phyloP scores from a whole-genome alignment of 2,113 vertebrate genomes.

The Microcebus lehilahytsara region DNA sequence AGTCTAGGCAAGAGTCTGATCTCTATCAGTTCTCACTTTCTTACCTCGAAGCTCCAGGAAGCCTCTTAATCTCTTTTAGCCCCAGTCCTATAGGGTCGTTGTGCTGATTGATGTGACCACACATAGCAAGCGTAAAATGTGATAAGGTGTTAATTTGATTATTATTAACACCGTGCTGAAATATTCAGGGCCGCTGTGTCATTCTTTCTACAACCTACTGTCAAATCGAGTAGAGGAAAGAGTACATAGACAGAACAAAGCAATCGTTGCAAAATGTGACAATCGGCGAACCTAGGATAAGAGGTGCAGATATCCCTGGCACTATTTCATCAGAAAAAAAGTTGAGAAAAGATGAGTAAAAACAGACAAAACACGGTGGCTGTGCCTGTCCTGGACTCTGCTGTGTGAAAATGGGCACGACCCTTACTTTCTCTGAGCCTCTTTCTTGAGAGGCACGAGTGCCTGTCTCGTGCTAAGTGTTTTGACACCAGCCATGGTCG shows the following conservation, averaged over 20 bases:
- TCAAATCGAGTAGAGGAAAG: background rate
- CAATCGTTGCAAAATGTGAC: background rate
- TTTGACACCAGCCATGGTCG: background rate
- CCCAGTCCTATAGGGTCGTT: background rate
- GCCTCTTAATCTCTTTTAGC: background rate
- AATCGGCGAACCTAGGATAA: too few species aligned
- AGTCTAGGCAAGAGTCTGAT: rapidly evolving
- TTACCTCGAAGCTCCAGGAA: background rate
- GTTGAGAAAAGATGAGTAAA: background rate
- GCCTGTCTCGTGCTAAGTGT: rapidly evolving
- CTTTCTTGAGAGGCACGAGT: background rate
- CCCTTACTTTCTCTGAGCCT: background rate
- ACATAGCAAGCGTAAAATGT: background rate
- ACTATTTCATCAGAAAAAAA: background rate
- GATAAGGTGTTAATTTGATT: background rate
- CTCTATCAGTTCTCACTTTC: background rate
- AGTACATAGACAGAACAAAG: too few species aligned
- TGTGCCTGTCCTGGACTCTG: too few species aligned
- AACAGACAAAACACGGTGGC: too few species aligned
- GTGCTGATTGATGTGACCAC: too few species aligned
- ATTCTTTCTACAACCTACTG: background rate
- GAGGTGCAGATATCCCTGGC: too few species aligned
- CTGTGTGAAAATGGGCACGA: rapidly evolving
- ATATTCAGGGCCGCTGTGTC: too few species aligned
- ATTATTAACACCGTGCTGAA: background rate